A percentile compares a stretch with the other conserved stretches of the same genome.
Evolutionary conservation across 2,113 vertebrate species (phyloP).

Genomic region (Hyla sarda): DNA sequence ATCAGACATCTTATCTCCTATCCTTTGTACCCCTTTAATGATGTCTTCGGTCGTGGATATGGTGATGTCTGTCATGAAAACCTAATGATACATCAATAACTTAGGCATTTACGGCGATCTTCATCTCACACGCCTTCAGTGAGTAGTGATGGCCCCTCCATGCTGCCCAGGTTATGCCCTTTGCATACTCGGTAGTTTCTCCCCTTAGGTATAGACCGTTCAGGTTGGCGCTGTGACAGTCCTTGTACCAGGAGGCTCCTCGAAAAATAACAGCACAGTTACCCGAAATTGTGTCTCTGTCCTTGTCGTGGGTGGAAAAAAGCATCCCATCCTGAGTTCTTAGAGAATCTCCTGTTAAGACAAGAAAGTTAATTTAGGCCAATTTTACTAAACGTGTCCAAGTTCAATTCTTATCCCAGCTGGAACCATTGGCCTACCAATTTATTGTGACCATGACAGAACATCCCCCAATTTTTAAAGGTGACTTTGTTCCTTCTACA

Average conservation of each 20-base stretch:
- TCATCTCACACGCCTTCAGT: slow-evolving; percentile 25
- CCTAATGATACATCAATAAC: not conserved
- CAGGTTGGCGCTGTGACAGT: slow-evolving; percentile 13
- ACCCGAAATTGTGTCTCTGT: not conserved
- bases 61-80: not conserved
- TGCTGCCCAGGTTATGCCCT: not conserved
- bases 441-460: too few relatives aligned
- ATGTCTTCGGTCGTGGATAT: too few relatives aligned
- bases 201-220: slow-evolving; percentile 65
- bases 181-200: slow-evolving; percentile 11
- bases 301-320: slow-evolving; percentile 28
- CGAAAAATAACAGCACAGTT: slow-evolving; percentile 9
- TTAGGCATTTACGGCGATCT: not conserved
- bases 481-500: too few relatives aligned
- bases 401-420: not conserved
- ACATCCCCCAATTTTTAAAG: too few relatives aligned
- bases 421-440: not conserved
- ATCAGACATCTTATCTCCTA: too few relatives aligned
- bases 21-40: too few relatives aligned
- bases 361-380: not conserved
- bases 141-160: slow-evolving; percentile 7
- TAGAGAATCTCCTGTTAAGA: slow-evolving; percentile 11
- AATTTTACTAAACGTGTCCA: not conserved
- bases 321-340: not conserved
- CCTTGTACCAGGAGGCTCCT: slow-evolving; percentile 7